These are phyloP conservation scores for Psittacula cyanocephala DNA, from an alignment of 2,113 vertebrate species.

Conservation along the genomic window DNA sequence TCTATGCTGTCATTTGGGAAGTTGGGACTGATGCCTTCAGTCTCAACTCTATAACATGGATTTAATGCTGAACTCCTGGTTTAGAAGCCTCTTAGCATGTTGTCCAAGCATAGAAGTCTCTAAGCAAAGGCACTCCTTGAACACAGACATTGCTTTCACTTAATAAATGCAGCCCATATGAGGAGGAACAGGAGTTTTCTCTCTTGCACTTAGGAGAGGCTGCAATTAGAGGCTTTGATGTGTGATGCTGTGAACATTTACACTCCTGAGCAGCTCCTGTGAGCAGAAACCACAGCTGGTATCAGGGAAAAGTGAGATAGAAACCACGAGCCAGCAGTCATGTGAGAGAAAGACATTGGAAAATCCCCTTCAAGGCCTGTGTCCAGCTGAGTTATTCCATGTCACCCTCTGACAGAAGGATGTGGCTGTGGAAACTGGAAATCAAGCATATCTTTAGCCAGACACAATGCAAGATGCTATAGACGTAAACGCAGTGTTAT, in stretches of 20 bases:
- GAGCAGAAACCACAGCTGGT: not conserved
- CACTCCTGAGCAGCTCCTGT: not conserved
- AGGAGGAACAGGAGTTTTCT: not conserved
- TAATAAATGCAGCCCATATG: not conserved
- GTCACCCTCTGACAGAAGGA: not conserved
- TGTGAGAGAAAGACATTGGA: not conserved
- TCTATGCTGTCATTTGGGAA: not conserved
- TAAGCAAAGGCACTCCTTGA: not conserved
- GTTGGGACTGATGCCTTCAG: not conserved
- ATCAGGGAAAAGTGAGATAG: not conserved
- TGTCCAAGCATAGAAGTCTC: not conserved
- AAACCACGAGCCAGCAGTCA: not conserved
- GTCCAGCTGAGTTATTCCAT: not conserved
- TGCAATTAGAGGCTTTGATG: not conserved
- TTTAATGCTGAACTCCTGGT: not conserved
- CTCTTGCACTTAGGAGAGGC: not conserved
- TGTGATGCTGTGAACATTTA: not conserved
- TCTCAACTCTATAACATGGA: not conserved
- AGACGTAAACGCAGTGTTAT: not conserved
- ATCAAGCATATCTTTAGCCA: not conserved
- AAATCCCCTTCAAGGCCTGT: not conserved
- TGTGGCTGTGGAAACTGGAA: not conserved
- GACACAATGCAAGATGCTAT: not conserved
- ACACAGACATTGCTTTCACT: not conserved
- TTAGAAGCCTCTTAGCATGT: not conserved